Base-by-base conservation (phyloP, 2,888 invertebrate genomes). In the Blomia tropicalis region DNA sequence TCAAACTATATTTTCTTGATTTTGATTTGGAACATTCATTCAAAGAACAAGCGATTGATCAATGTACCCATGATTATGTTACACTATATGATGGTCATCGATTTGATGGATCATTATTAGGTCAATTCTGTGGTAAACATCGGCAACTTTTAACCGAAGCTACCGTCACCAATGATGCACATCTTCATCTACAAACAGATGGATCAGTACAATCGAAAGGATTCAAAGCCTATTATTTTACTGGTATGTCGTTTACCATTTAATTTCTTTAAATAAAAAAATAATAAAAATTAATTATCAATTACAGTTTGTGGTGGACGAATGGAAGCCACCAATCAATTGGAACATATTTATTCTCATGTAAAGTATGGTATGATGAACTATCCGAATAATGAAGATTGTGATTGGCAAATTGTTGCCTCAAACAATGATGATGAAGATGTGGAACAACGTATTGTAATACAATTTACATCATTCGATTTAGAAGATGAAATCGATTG, bases 11-110 rank as follows among this genome's bases (percentile, higher is more conserved):
- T 47, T 96, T 96, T 75, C 83, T 84, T 70, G 84, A 85, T 61
- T 96, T 98, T 73, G 92, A 93, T 72, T 79, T 96, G 73, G 96
- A 98, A 72, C 87, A 90, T 0, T 96, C 98, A 76, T 98, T n/a
- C n/a, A n/a, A n/a, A n/a, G n/a, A n/a, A n/a, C n/a, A n/a, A n/a
- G n/a, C n/a, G n/a, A n/a, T n/a, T 76, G 82, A 92, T 78, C 91
- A 93, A 74, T 98, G 96, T 72, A 85, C 87, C 0, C 96, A 96
- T 73, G 98, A 98, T 73, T 87, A 91, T 72, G 85, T 98, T 5
- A 85, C 85, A 0, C 82, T 93, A 64, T 95, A 89, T 74, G 95
- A 98, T 71, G 96, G 96, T 0, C 83, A 85, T 65, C 87, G 87
- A 2, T 85, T 86, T 0, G 85, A 88, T 60, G 82, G 85, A 61